Evolutionary conservation across 2,888 invertebrate species (phyloP).

Genomic region (Sceliomorpha sp.): DNA sequence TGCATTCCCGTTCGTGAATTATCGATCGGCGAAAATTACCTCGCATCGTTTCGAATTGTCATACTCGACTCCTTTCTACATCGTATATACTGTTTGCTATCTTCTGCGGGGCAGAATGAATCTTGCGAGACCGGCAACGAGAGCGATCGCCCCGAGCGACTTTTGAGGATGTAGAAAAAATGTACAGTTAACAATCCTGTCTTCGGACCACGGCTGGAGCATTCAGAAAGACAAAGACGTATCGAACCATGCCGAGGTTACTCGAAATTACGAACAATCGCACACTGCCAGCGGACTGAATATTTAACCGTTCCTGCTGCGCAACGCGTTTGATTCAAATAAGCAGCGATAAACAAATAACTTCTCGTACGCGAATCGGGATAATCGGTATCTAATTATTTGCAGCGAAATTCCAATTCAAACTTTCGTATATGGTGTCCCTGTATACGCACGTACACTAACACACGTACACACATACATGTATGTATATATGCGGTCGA

Average conservation of each 20-base stretch:
- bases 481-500: constrained; percentile 24
- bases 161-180: constrained; percentile 43
- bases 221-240: constrained; percentile 38
- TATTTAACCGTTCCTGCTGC: constrained; percentile 24
- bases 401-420: constrained; percentile 28
- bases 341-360: background rate
- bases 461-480: constrained; percentile 1
- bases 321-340: constrained; percentile 9
- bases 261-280: constrained; percentile 31
- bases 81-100: constrained; percentile 22
- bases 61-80: constrained; percentile 24
- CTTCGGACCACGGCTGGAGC: constrained; percentile 26
- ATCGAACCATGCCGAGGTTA: constrained; percentile 11
- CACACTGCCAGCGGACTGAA: constrained; percentile 9
- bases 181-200: constrained; percentile 51
- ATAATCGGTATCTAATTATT: constrained; percentile 55
- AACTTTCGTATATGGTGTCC: constrained; percentile 34
- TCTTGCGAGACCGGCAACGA: constrained; percentile 29
- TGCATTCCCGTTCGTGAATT: constrained; percentile 25
- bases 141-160: constrained; percentile 46
- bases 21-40: constrained; percentile 31
- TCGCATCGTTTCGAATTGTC: constrained; percentile 29
- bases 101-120: constrained; percentile 24
- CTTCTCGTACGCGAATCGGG: constrained; percentile 40
- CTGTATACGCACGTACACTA: constrained; percentile 4